phyloP scores from a whole-genome alignment of 2,888 invertebrate species.

The Diaperis boleti region DNA sequence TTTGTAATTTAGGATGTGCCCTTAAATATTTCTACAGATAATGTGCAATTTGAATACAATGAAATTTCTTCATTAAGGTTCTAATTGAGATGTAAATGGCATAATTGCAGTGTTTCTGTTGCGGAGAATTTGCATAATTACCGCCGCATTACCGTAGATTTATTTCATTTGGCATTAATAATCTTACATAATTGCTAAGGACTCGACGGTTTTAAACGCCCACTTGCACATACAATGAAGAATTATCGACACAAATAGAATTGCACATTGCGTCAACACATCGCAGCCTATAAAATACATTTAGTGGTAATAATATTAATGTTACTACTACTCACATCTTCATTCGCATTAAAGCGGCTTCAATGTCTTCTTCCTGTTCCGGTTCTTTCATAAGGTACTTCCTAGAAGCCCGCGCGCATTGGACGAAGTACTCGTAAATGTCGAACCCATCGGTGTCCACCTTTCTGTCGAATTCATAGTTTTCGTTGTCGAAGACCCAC shows the following conservation, averaged over 20 bases:
- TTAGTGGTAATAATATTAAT: background rate
- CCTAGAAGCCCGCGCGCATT: background rate
- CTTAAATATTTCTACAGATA: too few species aligned
- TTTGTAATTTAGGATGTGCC: too few species aligned
- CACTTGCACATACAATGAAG: background rate
- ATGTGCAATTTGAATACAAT: too few species aligned
- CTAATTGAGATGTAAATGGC: too few species aligned
- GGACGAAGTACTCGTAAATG: constrained; percentile 4
- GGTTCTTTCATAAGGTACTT: constrained; percentile 17
- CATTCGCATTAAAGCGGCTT: background rate
- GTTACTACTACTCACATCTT: constrained; percentile 14
- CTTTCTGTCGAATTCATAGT: constrained; percentile 3
- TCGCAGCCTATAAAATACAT: background rate
- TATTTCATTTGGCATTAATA: too few species aligned
- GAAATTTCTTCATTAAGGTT: too few species aligned
- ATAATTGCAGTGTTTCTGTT: too few species aligned
- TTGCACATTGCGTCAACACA: background rate
- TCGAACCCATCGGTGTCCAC: constrained; percentile 1
- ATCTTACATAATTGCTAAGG: too few species aligned
- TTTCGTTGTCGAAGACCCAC: constrained; percentile 17
- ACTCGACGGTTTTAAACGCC: background rate
- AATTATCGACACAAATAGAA: background rate
- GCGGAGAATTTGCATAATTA: too few species aligned
- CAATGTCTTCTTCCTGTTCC: constrained; percentile 17
- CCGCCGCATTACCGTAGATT: too few species aligned